A percentile compares a stretch with the other conserved stretches of the same genome.
phyloP scores from a whole-genome alignment of 2,797 vertebrate genomes.

The Coccyzus lansbergi region DNA sequence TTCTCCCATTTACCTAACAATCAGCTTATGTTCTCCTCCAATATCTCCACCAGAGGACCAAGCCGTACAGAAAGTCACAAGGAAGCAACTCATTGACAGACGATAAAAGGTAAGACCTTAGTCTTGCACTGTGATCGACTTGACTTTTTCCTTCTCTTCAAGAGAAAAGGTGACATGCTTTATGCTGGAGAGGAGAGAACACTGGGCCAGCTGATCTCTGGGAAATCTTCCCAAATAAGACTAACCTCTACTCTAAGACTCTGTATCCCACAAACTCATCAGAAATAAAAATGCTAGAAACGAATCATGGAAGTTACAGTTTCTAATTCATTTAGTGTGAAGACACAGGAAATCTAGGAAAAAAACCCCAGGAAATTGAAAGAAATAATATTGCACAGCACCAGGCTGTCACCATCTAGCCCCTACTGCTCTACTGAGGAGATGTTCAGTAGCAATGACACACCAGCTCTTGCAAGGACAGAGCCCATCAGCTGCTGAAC shows the following conservation, averaged over 20 bases:
- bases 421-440: neutral
- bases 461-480: neutral
- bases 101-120: neutral
- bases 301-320: neutral
- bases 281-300: neutral
- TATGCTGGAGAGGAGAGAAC: neutral
- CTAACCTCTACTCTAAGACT: neutral
- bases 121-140: neutral
- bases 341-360: neutral
- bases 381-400: neutral
- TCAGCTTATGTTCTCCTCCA: neutral
- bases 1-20: neutral
- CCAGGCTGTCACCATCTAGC: neutral
- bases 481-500: neutral
- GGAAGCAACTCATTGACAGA: neutral
- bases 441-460: rapidly evolving
- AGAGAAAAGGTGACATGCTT: neutral
- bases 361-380: neutral
- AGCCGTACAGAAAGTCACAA: neutral
- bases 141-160: neutral
- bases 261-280: neutral
- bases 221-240: neutral
- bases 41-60: neutral
- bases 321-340: neutral
- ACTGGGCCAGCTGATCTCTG: neutral